These are phyloP conservation scores for Drosophila punjabiensis DNA, from an alignment of 1,140 invertebrate genomes.

Conservation along the genomic window DNA sequence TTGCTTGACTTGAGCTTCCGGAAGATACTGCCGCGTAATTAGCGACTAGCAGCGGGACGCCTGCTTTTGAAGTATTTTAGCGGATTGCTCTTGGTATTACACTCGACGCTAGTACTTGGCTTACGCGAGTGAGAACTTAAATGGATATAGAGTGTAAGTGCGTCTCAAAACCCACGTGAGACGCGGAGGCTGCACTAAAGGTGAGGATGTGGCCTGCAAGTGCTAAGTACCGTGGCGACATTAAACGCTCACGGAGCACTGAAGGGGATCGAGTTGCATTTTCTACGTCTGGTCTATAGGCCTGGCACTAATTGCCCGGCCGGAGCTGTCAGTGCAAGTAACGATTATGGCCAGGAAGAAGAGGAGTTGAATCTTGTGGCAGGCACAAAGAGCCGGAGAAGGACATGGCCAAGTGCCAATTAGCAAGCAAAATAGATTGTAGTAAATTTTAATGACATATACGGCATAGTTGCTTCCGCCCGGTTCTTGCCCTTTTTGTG, in stretches of 20 bases:
- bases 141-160: conserved; percentile 44
- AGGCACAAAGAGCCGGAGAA: conserved; percentile 34
- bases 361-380: conserved; percentile 36
- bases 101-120: conserved; percentile 50
- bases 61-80: conserved; percentile 49
- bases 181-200: background rate
- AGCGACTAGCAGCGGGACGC: conserved; percentile 32
- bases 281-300: conserved; percentile 6
- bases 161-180: background rate
- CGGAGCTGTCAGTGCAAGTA: conserved; percentile 58
- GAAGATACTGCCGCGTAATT: conserved; percentile 61
- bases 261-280: conserved; percentile 31
- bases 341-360: conserved; percentile 66
- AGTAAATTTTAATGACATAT: conserved; percentile 81
- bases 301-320: conserved; percentile 61
- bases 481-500: conserved; percentile 37
- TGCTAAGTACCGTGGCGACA: conserved; percentile 46
- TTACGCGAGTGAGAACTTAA: conserved; percentile 57
- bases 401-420: conserved; percentile 78
- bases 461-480: conserved; percentile 56
- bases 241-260: conserved; percentile 61
- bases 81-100: conserved; percentile 22
- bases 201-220: conserved; percentile 4
- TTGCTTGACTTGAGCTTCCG: too few relatives aligned
- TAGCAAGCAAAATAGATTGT: conserved; percentile 83